Conservation (phyloP, 2,797 vertebrate genomes). For the Novumbra hubbsi region DNA sequence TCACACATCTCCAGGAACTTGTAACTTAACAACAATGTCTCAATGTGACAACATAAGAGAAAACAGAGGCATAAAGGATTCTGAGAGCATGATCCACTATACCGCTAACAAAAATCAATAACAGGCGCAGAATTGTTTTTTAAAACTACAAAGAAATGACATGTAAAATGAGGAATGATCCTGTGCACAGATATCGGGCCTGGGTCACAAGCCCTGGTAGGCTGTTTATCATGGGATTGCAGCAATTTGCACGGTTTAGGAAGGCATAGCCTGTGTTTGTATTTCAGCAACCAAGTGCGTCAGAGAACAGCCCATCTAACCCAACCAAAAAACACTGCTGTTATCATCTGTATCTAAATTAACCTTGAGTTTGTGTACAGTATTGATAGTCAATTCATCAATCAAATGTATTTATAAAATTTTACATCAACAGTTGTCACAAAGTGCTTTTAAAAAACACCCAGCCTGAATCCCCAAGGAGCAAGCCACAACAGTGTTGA, state of each 20-base stretch:
- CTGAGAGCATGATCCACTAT: neutral
- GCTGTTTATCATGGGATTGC: conserved; percentile 29
- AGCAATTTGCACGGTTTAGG: conserved; percentile 13
- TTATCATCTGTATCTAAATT: conserved; percentile 56
- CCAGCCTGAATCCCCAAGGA: too few species aligned
- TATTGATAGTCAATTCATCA: too few species aligned
- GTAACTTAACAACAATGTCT: neutral
- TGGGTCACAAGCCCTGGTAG: neutral
- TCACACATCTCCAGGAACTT: neutral
- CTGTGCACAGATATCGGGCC: neutral
- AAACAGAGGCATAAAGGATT: neutral
- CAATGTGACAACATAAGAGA: neutral
- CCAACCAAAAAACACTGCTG: conserved; percentile 34
- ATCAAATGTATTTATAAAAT: too few species aligned
- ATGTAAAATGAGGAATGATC: neutral
- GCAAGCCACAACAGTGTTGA: too few species aligned
- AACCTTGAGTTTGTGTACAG: conserved; percentile 35
- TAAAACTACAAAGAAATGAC: conserved; percentile 25
- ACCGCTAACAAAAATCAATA: neutral
- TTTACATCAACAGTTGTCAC: too few species aligned
- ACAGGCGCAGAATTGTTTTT: too few species aligned
- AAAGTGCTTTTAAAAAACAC: too few species aligned
- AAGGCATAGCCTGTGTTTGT: conserved; percentile 38
- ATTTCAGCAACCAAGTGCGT: conserved; percentile 43
- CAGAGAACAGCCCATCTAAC: conserved; percentile 29